These are phyloP conservation scores for Chirona hameri DNA, from an alignment of 2,888 invertebrate species.

Conservation along the genomic window DNA sequence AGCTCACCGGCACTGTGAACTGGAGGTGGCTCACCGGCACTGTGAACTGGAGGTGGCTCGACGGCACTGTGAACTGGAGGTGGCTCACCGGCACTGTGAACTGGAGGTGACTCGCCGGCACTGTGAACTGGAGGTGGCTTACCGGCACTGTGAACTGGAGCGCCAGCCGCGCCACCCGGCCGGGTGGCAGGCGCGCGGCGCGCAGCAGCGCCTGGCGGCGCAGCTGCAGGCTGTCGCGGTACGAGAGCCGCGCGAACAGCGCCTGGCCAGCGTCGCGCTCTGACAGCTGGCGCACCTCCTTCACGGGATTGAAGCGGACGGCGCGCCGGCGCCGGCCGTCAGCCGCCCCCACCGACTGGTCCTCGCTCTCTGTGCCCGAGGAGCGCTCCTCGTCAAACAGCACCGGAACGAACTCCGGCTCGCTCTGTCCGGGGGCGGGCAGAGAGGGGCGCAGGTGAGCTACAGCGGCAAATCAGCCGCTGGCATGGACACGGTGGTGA, in stretches of 20 bases:
- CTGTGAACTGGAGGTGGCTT: too few relatives aligned
- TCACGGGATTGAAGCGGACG: slow-evolving; percentile 1
- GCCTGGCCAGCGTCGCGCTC: slow-evolving; percentile 90
- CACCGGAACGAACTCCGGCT: slow-evolving; percentile 24
- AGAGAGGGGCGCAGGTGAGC: too few relatives aligned
- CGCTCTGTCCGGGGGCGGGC: neutral
- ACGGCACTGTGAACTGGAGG: too few relatives aligned
- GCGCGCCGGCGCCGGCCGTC: neutral
- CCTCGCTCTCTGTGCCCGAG: slow-evolving; percentile 26
- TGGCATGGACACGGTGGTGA: too few relatives aligned
- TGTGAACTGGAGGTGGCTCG: too few relatives aligned
- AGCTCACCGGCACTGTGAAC: too few relatives aligned
- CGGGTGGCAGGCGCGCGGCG: slow-evolving; percentile 27
- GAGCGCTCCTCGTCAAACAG: slow-evolving; percentile 13
- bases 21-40: too few relatives aligned
- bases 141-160: slow-evolving; percentile 32
- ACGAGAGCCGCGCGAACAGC: slow-evolving; percentile 85
- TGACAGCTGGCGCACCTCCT: slow-evolving; percentile 73
- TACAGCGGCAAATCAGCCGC: too few relatives aligned
- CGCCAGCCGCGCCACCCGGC: slow-evolving; percentile 31
- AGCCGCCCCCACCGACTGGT: neutral
- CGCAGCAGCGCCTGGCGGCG: neutral
- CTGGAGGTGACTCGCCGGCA: too few relatives aligned
- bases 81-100: too few relatives aligned
- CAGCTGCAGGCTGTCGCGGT: slow-evolving; percentile 70